Base-by-base conservation (phyloP, 1,140 invertebrate species). In the Protaetia brevitarsis region DNA sequence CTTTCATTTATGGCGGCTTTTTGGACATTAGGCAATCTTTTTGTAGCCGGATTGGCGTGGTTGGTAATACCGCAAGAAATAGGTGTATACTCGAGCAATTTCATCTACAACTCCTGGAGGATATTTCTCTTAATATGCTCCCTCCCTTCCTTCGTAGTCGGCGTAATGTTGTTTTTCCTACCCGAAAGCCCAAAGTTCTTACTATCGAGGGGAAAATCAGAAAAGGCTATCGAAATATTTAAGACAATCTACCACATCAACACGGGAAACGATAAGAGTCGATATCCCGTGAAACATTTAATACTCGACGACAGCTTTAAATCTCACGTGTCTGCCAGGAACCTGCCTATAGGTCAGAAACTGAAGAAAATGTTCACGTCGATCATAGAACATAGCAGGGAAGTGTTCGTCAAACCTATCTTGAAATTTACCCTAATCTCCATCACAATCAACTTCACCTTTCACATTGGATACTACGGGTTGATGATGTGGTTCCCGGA, bases 151-250 rank as follows among this genome's bases (percentile, higher is more conserved):
- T 91, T 96, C 72, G 77, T 94, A 34, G 93, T 95, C 34, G 92
- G 91, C 34, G 86, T 88, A 60, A 79, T 94, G 41, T 84, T 96
- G 28, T 84, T 93, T 74, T 85, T 93, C 67, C 85, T 96, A 72
- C 94, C 94, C n/a, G 94, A 96, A 82, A 95, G 93, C 70, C 94
- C 94, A 1, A 95, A 95, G 78, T 96, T 93, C 78, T 81, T 95
- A 41, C 81, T 96, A 56, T 86, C 87, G 2, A 85, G 86, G 67
- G 90, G 92, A 72, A 84, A 87, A 73, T 86, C 89, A 64, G 88
- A 93, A 30, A 88, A 91, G 66, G 90, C 92, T 0, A 78, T 94
- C 29, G 85, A 88, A 71, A 89, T 94, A 26, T 93, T 94, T 76
- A 84, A 83, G 65, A 83, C 86, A 58, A 93, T 94, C 72, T 94